These are phyloP conservation scores for Heliothis peltigera DNA, from an alignment of 2,888 invertebrate genomes.

Conservation along the genomic window DNA sequence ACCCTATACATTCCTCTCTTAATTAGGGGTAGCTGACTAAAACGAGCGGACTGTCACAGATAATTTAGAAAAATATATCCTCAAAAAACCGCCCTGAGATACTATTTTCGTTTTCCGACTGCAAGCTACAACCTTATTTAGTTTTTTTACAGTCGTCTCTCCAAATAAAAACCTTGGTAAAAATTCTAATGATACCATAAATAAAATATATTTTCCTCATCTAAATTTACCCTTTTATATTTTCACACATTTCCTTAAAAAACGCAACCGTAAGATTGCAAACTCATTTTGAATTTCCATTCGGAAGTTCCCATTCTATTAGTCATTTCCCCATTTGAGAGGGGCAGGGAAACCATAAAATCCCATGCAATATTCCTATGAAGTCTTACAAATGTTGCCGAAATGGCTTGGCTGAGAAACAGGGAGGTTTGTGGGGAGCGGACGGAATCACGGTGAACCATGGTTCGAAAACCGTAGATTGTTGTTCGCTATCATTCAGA, in stretches of 20 bases:
- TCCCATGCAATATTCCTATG: conserved; percentile 66
- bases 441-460: conserved; percentile 49
- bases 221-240: conserved; percentile 21
- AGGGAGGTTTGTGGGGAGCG: conserved; percentile 18
- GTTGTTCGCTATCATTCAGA: conserved; percentile 68
- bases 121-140: too few relatives aligned
- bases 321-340: conserved; percentile 61
- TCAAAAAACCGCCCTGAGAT: conserved; percentile 10
- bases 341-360: conserved; percentile 67
- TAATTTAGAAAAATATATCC: conserved; percentile 53
- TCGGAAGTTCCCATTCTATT: conserved; percentile 58
- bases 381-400: conserved; percentile 64
- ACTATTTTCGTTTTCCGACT: conserved; percentile 10
- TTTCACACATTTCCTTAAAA: conserved; percentile 21
- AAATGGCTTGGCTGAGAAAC: conserved; percentile 56
- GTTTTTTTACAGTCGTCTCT: neutral
- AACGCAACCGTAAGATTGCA: conserved; percentile 53
- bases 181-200: conserved; percentile 16
- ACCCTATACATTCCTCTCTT: conserved; percentile 40
- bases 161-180: conserved; percentile 19
- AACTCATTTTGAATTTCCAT: conserved; percentile 58
- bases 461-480: conserved; percentile 49
- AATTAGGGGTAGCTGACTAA: conserved; percentile 54
- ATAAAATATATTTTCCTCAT: conserved; percentile 21
- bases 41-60: conserved; percentile 33